These are phyloP conservation scores for Trigoniulus corallinus DNA, from an alignment of 1,140 invertebrate genomes.

Conservation along the genomic window DNA sequence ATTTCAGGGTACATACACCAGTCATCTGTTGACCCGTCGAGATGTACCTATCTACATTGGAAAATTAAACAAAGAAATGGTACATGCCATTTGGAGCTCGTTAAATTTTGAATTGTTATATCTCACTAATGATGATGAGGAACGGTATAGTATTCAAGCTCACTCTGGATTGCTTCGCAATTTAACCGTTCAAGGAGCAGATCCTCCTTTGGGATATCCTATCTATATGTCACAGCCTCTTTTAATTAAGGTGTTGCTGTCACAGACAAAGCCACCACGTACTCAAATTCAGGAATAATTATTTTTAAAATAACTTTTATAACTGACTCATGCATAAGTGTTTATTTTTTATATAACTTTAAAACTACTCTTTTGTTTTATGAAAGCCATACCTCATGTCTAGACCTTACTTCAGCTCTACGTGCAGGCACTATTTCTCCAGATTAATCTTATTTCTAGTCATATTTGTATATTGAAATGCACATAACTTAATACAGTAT, in stretches of 20 bases:
- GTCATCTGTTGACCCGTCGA: conserved; percentile 25
- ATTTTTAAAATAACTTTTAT: too few relatives aligned
- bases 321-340: too few relatives aligned
- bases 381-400: too few relatives aligned
- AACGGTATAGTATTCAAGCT: conserved; percentile 37
- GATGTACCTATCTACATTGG: conserved; percentile 27
- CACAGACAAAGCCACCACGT: not conserved
- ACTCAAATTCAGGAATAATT: too few relatives aligned
- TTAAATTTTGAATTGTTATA: conserved; percentile 34
- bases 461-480: too few relatives aligned
- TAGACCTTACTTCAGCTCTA: too few relatives aligned
- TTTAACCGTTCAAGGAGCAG: conserved; percentile 33
- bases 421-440: too few relatives aligned
- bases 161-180: conserved; percentile 32
- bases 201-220: conserved; percentile 35
- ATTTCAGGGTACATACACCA: conserved; percentile 18
- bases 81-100: conserved; percentile 34
- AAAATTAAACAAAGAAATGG: conserved; percentile 26
- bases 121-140: conserved; percentile 38
- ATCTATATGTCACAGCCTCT: conserved; percentile 29
- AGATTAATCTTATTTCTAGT: too few relatives aligned
- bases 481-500: too few relatives aligned
- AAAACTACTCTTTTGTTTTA: too few relatives aligned
- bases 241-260: not conserved
- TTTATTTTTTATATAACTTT: too few relatives aligned